phyloP scores from a whole-genome alignment of 1,140 invertebrate genomes.

The Mylabris phalerata region DNA sequence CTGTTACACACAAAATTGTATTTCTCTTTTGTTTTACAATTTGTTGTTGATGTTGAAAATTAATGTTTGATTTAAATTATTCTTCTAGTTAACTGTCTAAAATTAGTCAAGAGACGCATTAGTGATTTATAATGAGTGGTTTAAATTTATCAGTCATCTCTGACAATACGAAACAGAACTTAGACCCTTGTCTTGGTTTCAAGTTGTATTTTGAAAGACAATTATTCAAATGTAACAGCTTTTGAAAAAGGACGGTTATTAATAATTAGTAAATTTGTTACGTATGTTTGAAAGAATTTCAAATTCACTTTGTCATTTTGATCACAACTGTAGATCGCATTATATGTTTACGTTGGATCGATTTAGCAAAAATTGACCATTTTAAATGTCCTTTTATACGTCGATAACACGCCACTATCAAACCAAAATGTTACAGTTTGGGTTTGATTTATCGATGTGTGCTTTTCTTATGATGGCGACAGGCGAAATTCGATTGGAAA shows the following conservation, averaged over 20 bases:
- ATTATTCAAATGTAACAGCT: too few relatives aligned
- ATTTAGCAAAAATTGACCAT: too few relatives aligned
- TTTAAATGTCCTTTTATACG: not conserved
- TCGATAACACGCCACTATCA: constrained; percentile 11
- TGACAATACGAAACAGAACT: constrained; percentile 9
- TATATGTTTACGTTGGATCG: too few relatives aligned
- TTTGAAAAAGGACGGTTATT: too few relatives aligned
- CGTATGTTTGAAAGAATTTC: too few relatives aligned
- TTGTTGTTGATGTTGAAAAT: too few relatives aligned
- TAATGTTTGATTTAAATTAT: too few relatives aligned
- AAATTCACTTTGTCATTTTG: too few relatives aligned
- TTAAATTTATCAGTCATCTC: constrained; percentile 12
- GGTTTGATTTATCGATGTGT: constrained; percentile 19
- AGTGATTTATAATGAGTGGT: constrained; percentile 11
- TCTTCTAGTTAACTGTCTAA: too few relatives aligned
- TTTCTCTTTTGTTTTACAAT: not conserved
- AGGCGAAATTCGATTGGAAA: constrained; percentile 15
- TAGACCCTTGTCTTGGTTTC: constrained; percentile 10
- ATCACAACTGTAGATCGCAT: too few relatives aligned
- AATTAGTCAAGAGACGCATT: not conserved
- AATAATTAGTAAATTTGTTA: too few relatives aligned
- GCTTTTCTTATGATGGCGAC: constrained; percentile 11
- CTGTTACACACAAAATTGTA: not conserved
- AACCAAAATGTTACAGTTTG: constrained; percentile 12
- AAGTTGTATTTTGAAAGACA: too few relatives aligned